Percentiles rank a stretch among this genome's conserved stretches.
Evolutionary conservation across 2,888 invertebrate genomes (phyloP).

Genomic region (Sesamia inferens): DNA sequence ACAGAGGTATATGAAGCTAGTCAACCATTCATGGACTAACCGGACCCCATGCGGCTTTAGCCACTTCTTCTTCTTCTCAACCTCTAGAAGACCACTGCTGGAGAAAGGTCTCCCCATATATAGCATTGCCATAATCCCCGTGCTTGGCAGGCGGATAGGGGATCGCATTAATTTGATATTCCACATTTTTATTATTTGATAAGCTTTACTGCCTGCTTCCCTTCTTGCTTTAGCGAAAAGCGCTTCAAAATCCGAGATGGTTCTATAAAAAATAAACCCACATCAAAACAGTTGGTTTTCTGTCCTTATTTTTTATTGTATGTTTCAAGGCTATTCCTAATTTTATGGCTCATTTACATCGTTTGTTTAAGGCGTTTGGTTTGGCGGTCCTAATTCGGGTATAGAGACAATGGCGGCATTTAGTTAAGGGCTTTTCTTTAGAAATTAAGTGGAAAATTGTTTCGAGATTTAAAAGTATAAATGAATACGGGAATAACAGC

Average conservation of each 20-base stretch:
- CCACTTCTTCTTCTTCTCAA: neutral
- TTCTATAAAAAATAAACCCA: neutral
- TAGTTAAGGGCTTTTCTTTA: conserved; percentile 39
- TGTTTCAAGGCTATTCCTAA: conserved; percentile 56
- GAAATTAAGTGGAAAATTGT: conserved; percentile 38
- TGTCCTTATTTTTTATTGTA: conserved; percentile 2
- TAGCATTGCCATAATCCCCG: too few species aligned
- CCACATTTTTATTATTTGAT: too few species aligned
- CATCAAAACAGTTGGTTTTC: conserved; percentile 27
- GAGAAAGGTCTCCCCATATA: too few species aligned
- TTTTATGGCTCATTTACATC: conserved; percentile 63
- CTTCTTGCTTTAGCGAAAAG: neutral
- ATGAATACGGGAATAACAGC: conserved; percentile 33
- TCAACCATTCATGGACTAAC: neutral
- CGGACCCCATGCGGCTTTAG: neutral
- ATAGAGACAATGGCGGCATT: conserved; percentile 57
- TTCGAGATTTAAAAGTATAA: conserved; percentile 32
- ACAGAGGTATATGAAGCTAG: neutral
- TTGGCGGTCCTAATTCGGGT: conserved; percentile 54
- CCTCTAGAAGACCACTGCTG: too few species aligned
- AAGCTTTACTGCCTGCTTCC: too few species aligned
- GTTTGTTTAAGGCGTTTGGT: conserved; percentile 61
- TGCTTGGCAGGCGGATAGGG: too few species aligned
- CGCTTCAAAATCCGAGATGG: neutral
- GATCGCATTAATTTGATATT: too few species aligned